phyloP scores from a whole-genome alignment of 1,140 invertebrate genomes.

The Pissodes strobi region DNA sequence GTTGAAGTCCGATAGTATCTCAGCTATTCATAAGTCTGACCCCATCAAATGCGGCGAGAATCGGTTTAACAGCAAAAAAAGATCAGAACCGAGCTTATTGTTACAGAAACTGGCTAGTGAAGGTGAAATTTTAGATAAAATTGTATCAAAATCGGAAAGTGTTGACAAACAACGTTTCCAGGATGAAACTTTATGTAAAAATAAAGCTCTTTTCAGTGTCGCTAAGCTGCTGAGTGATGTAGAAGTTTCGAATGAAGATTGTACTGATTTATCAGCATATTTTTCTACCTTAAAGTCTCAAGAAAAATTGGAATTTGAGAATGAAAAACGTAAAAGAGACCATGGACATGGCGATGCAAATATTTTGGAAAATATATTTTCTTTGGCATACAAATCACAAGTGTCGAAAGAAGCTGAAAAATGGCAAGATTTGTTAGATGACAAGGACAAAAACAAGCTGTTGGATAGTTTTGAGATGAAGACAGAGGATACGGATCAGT shows the following conservation, averaged over 20 bases:
- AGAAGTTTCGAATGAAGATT: slow-evolving; percentile 10
- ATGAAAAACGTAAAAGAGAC: not conserved
- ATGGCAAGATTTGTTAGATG: slow-evolving; percentile 17
- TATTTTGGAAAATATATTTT: slow-evolving; percentile 44
- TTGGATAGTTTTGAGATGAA: slow-evolving; percentile 15
- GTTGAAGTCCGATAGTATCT: no score
- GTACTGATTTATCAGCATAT: slow-evolving; percentile 16
- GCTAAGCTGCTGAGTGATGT: slow-evolving; percentile 30
- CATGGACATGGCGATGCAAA: not conserved
- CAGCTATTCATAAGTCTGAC: no score
- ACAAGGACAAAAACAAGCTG: slow-evolving; percentile 22
- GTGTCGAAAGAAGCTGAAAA: not conserved
- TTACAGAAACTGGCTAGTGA: not conserved
- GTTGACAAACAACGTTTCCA: not conserved
- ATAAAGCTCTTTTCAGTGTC: slow-evolving; percentile 38
- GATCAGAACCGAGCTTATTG: not conserved
- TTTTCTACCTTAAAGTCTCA: slow-evolving; percentile 16
- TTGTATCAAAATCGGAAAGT: not conserved
- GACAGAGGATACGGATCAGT: slow-evolving; percentile 19
- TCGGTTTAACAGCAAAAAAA: not conserved
- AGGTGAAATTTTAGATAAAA: not conserved
- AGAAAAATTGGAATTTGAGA: slow-evolving; percentile 1
- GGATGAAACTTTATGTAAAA: slow-evolving; percentile 39
- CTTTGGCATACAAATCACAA: slow-evolving; percentile 37
- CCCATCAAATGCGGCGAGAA: no score